Percentiles rank a stretch among this genome's conserved stretches.
These are phyloP conservation scores for Varecia variegata DNA, from an alignment of 2,797 vertebrate genomes.

Conservation along the genomic window DNA sequence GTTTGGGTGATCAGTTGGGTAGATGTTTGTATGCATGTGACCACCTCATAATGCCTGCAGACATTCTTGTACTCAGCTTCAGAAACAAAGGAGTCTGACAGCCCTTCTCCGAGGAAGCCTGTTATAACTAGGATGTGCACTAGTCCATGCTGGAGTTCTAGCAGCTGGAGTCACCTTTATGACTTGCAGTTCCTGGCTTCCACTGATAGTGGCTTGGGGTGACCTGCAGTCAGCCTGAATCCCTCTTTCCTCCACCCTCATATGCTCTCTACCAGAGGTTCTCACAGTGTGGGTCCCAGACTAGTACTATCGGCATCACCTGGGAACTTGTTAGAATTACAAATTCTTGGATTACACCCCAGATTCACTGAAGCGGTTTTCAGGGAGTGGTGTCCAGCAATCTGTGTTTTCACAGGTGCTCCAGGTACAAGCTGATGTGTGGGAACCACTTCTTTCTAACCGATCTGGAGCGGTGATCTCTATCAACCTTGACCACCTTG, in stretches of 20 bases:
- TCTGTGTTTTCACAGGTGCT: neutral
- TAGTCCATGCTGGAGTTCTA: neutral
- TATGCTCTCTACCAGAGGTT: neutral
- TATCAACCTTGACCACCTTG: neutral
- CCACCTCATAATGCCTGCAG: neutral
- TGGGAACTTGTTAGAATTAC: neutral
- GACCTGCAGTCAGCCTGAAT: neutral
- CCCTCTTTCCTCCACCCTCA: neutral
- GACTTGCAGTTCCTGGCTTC: neutral
- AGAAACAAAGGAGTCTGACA: neutral
- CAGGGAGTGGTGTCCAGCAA: neutral
- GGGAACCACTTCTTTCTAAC: neutral
- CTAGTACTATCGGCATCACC: neutral
- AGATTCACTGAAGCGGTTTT: neutral
- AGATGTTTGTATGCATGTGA: neutral
- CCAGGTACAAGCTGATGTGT: neutral
- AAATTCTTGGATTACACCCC: neutral
- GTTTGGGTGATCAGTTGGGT: neutral
- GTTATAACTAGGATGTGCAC: neutral
- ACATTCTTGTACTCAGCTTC: neutral
- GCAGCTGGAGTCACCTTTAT: neutral
- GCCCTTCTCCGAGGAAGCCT: neutral
- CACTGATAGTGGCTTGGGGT: neutral
- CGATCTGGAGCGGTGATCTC: neutral
- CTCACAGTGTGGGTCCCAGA: neutral